A percentile compares a stretch with the other conserved stretches of the same genome.
Evolutionary conservation across 2,797 vertebrate genomes (phyloP).

Genomic region (Sebastes matsubarae): DNA sequence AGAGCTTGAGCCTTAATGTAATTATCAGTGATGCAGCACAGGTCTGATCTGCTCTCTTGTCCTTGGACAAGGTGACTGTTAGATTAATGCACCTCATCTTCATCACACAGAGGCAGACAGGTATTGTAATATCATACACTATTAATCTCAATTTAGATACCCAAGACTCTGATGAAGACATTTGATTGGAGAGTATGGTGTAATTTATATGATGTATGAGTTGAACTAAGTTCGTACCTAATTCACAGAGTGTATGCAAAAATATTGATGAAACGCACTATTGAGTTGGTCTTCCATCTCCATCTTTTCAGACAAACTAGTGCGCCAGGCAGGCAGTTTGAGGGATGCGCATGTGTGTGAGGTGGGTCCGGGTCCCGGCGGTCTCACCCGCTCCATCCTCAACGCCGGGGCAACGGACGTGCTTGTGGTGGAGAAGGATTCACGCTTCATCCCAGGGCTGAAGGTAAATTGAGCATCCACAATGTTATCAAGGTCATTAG

Average conservation of each 20-base stretch:
- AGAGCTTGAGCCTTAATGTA: constrained; percentile 64
- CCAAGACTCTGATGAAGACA: constrained; percentile 32
- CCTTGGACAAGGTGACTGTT: constrained; percentile 78
- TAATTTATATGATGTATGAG: constrained; percentile 31
- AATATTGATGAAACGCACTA: background rate
- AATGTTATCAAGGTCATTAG: background rate
- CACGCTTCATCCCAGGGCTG: constrained; percentile 93
- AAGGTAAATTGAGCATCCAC: constrained; percentile 80
- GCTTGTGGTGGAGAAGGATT: constrained; percentile 94
- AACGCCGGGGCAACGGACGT: constrained; percentile 86
- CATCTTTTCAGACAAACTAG: constrained; percentile 90
- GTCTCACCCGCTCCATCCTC: constrained; percentile 94
- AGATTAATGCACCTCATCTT: constrained; percentile 70
- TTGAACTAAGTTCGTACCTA: background rate
- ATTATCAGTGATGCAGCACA: constrained; percentile 77
- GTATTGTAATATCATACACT: constrained; percentile 32
- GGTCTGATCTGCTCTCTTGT: constrained; percentile 65
- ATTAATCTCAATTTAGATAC: constrained; percentile 65
- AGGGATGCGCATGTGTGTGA: constrained; percentile 90
- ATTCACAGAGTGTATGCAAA: constrained; percentile 6
- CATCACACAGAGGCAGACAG: constrained; percentile 38
- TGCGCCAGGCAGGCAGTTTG: constrained; percentile 89
- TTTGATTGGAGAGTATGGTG: constrained; percentile 18
- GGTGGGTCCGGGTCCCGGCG: constrained; percentile 96
- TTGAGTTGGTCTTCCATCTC: background rate